Evolutionary conservation across 1,140 invertebrate species (phyloP).

Genomic region (Ceratina calcarata): DNA sequence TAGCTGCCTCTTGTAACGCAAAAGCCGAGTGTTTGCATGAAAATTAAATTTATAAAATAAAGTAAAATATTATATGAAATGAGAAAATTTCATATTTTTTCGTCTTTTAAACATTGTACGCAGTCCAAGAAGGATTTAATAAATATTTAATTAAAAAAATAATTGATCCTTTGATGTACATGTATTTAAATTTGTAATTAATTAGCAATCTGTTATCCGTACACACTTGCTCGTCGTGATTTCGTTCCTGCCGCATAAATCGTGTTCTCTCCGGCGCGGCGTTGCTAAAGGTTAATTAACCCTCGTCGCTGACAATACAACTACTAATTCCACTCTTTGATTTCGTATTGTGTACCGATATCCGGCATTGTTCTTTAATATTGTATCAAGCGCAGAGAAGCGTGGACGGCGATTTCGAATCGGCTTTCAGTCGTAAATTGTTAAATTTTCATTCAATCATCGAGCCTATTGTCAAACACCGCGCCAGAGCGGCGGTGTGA

Average conservation of each 20-base stretch:
- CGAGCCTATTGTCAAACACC: slow-evolving; percentile 20
- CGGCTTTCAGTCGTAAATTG: slow-evolving; percentile 23
- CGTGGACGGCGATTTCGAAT: slow-evolving; percentile 3
- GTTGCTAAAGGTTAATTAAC: slow-evolving; percentile 11
- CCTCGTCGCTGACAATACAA: slow-evolving; percentile 13
- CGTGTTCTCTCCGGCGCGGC: neutral
- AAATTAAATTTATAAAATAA: too few relatives aligned
- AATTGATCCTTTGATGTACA: too few relatives aligned
- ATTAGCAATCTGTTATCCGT: slow-evolving; percentile 1
- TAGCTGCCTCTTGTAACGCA: too few relatives aligned
- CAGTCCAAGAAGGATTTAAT: too few relatives aligned
- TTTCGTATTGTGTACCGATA: slow-evolving; percentile 26
- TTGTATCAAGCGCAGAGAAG: neutral
- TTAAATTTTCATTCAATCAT: slow-evolving; percentile 40
- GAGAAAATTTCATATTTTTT: too few relatives aligned
- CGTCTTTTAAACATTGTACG: too few relatives aligned
- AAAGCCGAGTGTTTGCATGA: too few relatives aligned
- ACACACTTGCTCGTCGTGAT: too few relatives aligned
- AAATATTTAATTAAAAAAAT: too few relatives aligned
- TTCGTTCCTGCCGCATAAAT: neutral
- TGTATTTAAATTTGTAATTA: neutral
- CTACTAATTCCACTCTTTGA: slow-evolving; percentile 35
- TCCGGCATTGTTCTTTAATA: slow-evolving; percentile 35
- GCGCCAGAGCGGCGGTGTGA: too few relatives aligned
- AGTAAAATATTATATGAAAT: too few relatives aligned